Evolutionary conservation across 2,888 invertebrate genomes (phyloP), one percentile per base, ranked within the genome.

Genomic region (Drosophila anomalata): DNA sequence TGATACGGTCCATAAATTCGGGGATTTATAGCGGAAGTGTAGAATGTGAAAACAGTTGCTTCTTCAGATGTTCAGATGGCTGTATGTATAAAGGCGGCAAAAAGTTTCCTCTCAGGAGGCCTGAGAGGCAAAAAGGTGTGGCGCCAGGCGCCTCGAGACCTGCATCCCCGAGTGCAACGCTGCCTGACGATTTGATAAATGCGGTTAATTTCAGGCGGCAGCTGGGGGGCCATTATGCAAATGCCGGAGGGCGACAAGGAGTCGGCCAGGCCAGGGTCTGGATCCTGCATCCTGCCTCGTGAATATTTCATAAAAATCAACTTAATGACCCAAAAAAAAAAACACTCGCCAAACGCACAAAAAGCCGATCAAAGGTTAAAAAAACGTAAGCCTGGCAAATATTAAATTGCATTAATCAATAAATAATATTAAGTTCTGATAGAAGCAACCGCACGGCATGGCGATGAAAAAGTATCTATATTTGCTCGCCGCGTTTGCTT

Each of bases 1-100:
- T 87, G 83, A 86, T 83, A 83, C 83, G 83, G 83, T 82, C 86
- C 88, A 83, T 83, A 87, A 83, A 87, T 78, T 83, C 75, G 57
- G 26, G 58, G 87, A 83, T 83, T 83, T 83, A 83, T 83, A 63
- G 83, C 88, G 88, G 88, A 83, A 83, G 86, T 82, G 79, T 85
- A 84, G 84, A 81, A 81, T 87, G 84, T 75, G 81, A 81, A 87
- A 83, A 85, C 81, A 76, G 77, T 87, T 85, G n/a, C 36, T 36
- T 14, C 36, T n/a, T 36, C 63, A 46, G 61, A 58, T 73, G 59
- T 33, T 14, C 14, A 14, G 14, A 14, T 47, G 46, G 42, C 66
- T 48, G 36, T 6, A 36, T 57, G 14, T 14, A 14, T 14, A 46
- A 36, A 47, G 71, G 51, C 51, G 39, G 59, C 58, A 41, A 59